Base-by-base conservation (phyloP, 2,888 invertebrate genomes). In the Yponomeuta cagnagella region DNA sequence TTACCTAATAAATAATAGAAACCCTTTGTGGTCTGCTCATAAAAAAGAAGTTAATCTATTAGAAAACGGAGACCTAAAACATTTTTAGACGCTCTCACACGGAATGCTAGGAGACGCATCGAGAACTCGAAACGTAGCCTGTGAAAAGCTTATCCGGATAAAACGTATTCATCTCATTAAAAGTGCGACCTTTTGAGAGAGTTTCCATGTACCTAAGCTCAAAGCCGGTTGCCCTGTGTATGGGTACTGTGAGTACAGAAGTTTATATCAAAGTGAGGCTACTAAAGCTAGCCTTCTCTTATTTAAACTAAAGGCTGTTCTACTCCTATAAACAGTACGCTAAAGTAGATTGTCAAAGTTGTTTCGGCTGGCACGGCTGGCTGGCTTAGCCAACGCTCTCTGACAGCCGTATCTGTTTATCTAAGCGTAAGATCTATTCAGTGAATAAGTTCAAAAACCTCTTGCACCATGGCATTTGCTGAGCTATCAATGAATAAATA, bases 161-260 rank as follows among this genome's bases (percentile, higher is more conserved):
- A 78, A 78, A 73, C 74, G 77, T 78, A 80, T 80, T 83, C 80
- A 81, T 82, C 79, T 81, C 82, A 84, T 84, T 82, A 82, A 81
- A 80, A 81, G 77, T 77, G 70, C 74, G 75, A 79, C 78, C 80
- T 79, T 81, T 80, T 81, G 77, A 83, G 78, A 78, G 80, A 80
- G 75, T 82, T 83, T 79, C 74, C 80, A 74, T 83, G 82, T 82
- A 76, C 74, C 43, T 43, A 43, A 43, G 74, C 73, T 74, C 72
- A 74, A 77, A 77, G 77, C 75, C 64, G 64, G 64, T 3, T 64
- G 64, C 74, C 74, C 72, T 70, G 71, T 70, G 70, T 73, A 71
- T 48, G 63, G 52, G 52, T 58, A 58, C 52, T 15, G 52, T 69
- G 0, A 64, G 43, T 8, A 64, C 10, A 64, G 52, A 64, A 30